A percentile compares a stretch with the other conserved stretches of the same genome.
Conservation (phyloP, 2,888 invertebrate species). For the Drosophila pseudotakahashii region DNA sequence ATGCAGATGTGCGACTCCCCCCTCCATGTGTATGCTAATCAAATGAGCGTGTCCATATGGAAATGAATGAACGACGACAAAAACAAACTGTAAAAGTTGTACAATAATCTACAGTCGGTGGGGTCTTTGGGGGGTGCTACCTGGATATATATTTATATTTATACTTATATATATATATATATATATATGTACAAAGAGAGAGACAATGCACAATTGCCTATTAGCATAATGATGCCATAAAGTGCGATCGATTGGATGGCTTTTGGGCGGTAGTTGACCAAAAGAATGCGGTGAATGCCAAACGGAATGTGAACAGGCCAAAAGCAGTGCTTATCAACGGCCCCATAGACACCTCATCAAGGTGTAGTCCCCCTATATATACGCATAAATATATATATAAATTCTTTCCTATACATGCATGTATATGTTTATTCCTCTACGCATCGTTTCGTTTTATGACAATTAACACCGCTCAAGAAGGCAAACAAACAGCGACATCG, state of each 20-base stretch:
- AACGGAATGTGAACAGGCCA: constrained; percentile 23
- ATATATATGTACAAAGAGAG: neutral
- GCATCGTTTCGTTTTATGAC: constrained; percentile 73
- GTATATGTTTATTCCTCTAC: constrained; percentile 37
- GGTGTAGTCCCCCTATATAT: constrained; percentile 7
- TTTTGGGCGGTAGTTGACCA: constrained; percentile 43
- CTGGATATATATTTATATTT: neutral
- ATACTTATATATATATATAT: too few relatives aligned
- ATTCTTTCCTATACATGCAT: neutral
- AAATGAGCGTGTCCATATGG: constrained; percentile 59
- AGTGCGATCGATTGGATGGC: constrained; percentile 27
- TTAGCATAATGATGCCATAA: constrained; percentile 78
- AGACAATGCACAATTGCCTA: constrained; percentile 71
- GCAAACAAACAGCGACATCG: constrained; percentile 43
- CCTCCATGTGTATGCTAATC: constrained; percentile 60
- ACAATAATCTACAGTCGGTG: constrained; percentile 55
- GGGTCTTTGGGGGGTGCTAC: constrained; percentile 4
- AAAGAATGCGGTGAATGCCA: constrained; percentile 65
- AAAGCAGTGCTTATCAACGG: constrained; percentile 14
- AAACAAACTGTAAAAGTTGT: constrained; percentile 75
- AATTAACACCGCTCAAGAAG: constrained; percentile 66
- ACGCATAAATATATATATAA: neutral
- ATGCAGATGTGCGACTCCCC: constrained; percentile 29
- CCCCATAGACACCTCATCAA: constrained; percentile 21
- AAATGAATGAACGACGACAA: constrained; percentile 49